These are phyloP conservation scores for Taxidea taxus DNA, from an alignment of 2,113 vertebrate species.

Conservation along the genomic window DNA sequence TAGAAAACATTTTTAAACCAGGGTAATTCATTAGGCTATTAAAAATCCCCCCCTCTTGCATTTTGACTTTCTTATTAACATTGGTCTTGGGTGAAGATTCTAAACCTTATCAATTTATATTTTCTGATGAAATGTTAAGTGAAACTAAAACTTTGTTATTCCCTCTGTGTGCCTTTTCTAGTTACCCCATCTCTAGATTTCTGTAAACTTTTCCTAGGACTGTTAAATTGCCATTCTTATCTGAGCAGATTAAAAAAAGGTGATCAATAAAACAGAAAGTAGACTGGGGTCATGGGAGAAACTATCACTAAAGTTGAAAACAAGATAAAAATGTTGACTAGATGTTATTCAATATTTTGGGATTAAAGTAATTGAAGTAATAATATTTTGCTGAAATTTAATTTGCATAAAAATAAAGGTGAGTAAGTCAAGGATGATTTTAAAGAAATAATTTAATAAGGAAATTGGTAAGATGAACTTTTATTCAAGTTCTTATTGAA, in stretches of 20 bases:
- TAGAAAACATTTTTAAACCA: slow-evolving; percentile 27
- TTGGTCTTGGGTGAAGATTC: not conserved
- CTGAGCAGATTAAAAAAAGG: slow-evolving; percentile 32
- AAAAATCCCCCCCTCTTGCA: not conserved
- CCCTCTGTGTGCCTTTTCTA: not conserved
- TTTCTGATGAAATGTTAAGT: slow-evolving; percentile 14
- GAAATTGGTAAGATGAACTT: not conserved
- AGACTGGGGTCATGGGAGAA: no score
- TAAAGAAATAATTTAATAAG: slow-evolving; percentile 34
- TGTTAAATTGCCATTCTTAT: slow-evolving; percentile 31
- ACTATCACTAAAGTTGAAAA: slow-evolving; percentile 43
- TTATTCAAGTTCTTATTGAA: no score
- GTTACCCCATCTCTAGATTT: not conserved
- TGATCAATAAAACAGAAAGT: slow-evolving; percentile 46
- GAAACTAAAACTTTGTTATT: not conserved
- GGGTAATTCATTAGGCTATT: not conserved
- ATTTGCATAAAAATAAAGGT: slow-evolving; percentile 24
- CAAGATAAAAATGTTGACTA: slow-evolving; percentile 47
- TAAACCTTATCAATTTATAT: not conserved
- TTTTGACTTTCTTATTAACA: not conserved
- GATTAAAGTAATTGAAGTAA: not conserved
- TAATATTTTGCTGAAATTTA: slow-evolving; percentile 44
- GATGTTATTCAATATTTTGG: not conserved
- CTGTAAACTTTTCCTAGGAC: not conserved
- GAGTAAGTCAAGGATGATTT: slow-evolving; percentile 2